Percentiles rank a stretch among this genome's conserved stretches.
These are phyloP conservation scores for Athrips mouffetella DNA, from an alignment of 2,888 invertebrate species.

Conservation along the genomic window DNA sequence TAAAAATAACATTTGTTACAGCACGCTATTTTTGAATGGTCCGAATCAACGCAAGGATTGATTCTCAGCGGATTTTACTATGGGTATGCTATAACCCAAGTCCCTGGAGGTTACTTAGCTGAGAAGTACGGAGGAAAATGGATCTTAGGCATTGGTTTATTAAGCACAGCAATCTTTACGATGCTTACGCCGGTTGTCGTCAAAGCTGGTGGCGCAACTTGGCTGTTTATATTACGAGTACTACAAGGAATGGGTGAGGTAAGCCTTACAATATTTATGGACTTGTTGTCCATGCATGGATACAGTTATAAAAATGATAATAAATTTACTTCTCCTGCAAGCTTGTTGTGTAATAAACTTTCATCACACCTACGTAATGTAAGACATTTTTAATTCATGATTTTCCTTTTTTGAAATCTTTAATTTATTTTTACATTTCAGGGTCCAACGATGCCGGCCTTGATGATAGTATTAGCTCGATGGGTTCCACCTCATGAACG, in stretches of 20 bases:
- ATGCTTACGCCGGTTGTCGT: constrained; percentile 88
- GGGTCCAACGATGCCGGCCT: constrained; percentile 87
- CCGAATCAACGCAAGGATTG: constrained; percentile 85
- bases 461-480: constrained; percentile 80
- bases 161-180: constrained; percentile 89
- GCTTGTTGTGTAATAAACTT: too few relatives aligned
- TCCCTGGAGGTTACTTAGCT: constrained; percentile 90
- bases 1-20: constrained; percentile 47
- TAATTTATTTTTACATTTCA: constrained; percentile 42
- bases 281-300: background rate
- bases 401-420: too few relatives aligned
- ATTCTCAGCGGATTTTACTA: constrained; percentile 91
- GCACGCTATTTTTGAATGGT: constrained; percentile 82
- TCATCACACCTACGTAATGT: too few relatives aligned
- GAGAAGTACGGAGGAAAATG: constrained; percentile 92
- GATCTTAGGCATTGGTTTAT: constrained; percentile 87
- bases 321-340: too few relatives aligned
- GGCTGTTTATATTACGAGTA: constrained; percentile 78
- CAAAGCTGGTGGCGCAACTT: constrained; percentile 72
- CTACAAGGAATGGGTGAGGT: constrained; percentile 90
- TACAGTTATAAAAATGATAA: too few relatives aligned
- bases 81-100: constrained; percentile 90
- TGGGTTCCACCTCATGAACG: constrained; percentile 81
- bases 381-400: too few relatives aligned
- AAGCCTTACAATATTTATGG: constrained; percentile 31